These are phyloP conservation scores for Papilio demoleus DNA, from an alignment of 2,888 invertebrate genomes.

Conservation along the genomic window DNA sequence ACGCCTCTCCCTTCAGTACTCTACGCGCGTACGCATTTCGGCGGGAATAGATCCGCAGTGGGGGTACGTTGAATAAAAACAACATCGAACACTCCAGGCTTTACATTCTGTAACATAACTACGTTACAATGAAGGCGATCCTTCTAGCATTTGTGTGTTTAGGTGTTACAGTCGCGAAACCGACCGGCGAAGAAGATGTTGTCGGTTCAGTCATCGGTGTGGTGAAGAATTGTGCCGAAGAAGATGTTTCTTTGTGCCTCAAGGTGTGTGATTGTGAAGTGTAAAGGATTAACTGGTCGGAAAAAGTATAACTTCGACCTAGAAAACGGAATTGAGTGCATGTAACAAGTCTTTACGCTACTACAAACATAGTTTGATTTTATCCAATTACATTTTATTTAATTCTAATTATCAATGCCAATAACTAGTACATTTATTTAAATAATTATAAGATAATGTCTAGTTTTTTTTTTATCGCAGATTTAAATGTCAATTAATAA, in stretches of 20 bases:
- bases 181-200: constrained; percentile 75
- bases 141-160: constrained; percentile 77
- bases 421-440: too few relatives aligned
- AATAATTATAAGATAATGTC: too few relatives aligned
- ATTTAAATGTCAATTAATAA: background rate
- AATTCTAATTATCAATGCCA: too few relatives aligned
- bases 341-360: too few relatives aligned
- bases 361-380: too few relatives aligned
- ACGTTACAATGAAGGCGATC: constrained; percentile 75
- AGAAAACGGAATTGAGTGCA: constrained; percentile 16
- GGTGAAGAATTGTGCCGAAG: constrained; percentile 87
- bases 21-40: constrained; percentile 48
- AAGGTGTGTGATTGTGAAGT: constrained; percentile 82
- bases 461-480: too few relatives aligned
- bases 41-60: constrained; percentile 56
- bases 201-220: constrained; percentile 86
- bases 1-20: constrained; percentile 40
- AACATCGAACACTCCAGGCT: constrained; percentile 62
- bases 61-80: constrained; percentile 77
- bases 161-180: constrained; percentile 75
- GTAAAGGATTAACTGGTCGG: constrained; percentile 23
- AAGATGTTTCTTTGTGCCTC: constrained; percentile 87
- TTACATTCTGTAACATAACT: constrained; percentile 70
- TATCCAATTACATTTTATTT: too few relatives aligned
- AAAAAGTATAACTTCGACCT: constrained; percentile 22